A percentile compares a stretch with the other conserved stretches of the same genome.
Conservation (phyloP, 1,140 invertebrate species). For the Fopius arisanus region DNA sequence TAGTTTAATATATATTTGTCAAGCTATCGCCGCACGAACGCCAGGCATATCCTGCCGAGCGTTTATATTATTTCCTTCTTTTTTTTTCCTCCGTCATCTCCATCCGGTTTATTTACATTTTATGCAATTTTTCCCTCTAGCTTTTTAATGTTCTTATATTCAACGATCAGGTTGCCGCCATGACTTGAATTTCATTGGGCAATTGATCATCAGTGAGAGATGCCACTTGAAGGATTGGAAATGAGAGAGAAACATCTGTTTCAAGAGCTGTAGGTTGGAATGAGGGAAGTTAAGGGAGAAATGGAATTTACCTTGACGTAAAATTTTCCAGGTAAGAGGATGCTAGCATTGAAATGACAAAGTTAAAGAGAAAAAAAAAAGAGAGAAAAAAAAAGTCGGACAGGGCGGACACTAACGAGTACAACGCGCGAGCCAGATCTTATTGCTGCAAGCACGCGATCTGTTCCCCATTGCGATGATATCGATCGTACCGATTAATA, state of each 20-base stretch:
- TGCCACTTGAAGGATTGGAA: too few relatives aligned
- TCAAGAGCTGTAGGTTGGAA: too few relatives aligned
- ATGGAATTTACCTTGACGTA: too few relatives aligned
- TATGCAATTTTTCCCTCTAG: not conserved
- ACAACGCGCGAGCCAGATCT: constrained; percentile 44
- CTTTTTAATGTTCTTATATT: constrained; percentile 8
- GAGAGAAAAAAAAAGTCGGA: too few relatives aligned
- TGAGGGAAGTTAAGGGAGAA: too few relatives aligned
- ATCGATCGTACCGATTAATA: constrained; percentile 63
- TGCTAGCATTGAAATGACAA: not conserved
- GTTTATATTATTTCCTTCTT: constrained; percentile 21
- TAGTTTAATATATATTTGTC: constrained; percentile 48
- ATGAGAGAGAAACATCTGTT: too few relatives aligned
- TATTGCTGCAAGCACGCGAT: constrained; percentile 61
- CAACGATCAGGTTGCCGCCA: not conserved
- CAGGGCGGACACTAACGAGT: constrained; percentile 36
- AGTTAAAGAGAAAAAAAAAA: not conserved
- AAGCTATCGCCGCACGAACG: constrained; percentile 40
- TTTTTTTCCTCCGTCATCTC: constrained; percentile 13
- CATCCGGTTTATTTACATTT: constrained; percentile 11
- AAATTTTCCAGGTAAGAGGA: not conserved
- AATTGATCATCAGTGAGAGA: not conserved
- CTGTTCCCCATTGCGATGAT: constrained; percentile 55
- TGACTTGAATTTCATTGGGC: constrained; percentile 10
- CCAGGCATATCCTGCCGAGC: constrained; percentile 45